phyloP scores from a whole-genome alignment of 2,797 vertebrate species.

The Scolopax bukidnonensis region DNA sequence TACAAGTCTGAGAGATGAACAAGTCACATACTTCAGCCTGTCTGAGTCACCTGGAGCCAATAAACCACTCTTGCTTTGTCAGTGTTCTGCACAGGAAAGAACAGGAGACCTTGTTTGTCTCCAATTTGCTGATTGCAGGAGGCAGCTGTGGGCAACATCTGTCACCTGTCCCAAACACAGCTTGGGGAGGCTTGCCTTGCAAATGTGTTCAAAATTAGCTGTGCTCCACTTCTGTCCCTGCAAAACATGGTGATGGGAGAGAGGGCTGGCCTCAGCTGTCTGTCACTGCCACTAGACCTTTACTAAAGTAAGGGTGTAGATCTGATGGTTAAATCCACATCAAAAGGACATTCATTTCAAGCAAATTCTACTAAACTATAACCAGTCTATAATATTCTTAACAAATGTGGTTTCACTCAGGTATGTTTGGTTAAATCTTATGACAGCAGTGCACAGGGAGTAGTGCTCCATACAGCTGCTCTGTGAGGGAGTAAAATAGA shows the following conservation, averaged over 20 bases:
- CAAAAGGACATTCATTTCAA: background rate
- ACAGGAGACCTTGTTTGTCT: background rate
- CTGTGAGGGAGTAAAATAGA: background rate
- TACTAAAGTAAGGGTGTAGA: background rate
- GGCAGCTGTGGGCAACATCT: slow-evolving; percentile 18
- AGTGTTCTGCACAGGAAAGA: background rate
- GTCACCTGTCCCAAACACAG: background rate
- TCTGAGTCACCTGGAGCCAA: background rate
- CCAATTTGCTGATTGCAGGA: background rate
- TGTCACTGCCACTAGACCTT: too few species aligned
- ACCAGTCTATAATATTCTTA: background rate
- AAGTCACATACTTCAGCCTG: background rate
- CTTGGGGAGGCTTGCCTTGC: background rate
- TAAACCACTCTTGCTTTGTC: background rate
- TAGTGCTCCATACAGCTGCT: background rate
- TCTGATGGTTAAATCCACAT: background rate
- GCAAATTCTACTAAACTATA: background rate
- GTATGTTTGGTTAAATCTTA: background rate
- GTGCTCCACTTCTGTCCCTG: background rate
- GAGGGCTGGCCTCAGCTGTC: background rate
- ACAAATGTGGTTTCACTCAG: fast-evolving
- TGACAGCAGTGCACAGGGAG: background rate
- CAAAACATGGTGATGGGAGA: background rate
- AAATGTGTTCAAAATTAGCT: background rate
- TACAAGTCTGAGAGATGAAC: background rate